Percentiles rank a stretch among this genome's conserved stretches.
phyloP scores from a whole-genome alignment of 2,888 invertebrate species.

The Hymenopus coronatus region DNA sequence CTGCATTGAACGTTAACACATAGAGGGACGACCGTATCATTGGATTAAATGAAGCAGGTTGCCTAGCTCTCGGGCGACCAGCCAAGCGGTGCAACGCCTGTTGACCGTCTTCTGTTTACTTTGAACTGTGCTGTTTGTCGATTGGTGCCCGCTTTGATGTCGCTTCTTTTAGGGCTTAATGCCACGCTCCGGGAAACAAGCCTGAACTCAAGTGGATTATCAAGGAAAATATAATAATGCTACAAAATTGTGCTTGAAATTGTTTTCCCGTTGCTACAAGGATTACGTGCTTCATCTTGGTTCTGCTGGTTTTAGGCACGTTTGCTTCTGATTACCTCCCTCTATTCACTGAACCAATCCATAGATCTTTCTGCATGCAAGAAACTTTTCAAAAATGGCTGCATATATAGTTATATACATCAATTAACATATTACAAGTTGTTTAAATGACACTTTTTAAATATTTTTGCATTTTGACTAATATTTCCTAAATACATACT shows the following conservation, averaged over 20 bases:
- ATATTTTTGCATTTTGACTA: too few relatives aligned
- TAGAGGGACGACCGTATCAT: not conserved
- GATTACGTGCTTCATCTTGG: too few relatives aligned
- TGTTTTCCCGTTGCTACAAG: not conserved
- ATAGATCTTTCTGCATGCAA: too few relatives aligned
- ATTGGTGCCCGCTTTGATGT: not conserved
- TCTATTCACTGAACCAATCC: too few relatives aligned
- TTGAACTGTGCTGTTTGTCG: not conserved
- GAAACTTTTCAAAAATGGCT: too few relatives aligned
- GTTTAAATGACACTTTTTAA: too few relatives aligned
- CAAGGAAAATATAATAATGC: not conserved
- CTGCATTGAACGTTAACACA: not conserved
- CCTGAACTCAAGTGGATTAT: not conserved
- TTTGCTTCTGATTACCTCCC: too few relatives aligned
- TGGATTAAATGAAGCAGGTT: not conserved
- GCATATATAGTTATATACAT: too few relatives aligned
- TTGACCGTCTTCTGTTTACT: not conserved
- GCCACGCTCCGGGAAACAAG: not conserved
- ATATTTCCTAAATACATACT: too few relatives aligned
- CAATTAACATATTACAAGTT: too few relatives aligned
- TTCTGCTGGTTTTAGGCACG: too few relatives aligned
- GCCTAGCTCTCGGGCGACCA: not conserved
- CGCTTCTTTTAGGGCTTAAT: not conserved
- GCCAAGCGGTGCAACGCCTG: not conserved
- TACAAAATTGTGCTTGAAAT: not conserved